Base-by-base conservation (phyloP, 1,140 invertebrate species). In the Conus ventricosus region DNA sequence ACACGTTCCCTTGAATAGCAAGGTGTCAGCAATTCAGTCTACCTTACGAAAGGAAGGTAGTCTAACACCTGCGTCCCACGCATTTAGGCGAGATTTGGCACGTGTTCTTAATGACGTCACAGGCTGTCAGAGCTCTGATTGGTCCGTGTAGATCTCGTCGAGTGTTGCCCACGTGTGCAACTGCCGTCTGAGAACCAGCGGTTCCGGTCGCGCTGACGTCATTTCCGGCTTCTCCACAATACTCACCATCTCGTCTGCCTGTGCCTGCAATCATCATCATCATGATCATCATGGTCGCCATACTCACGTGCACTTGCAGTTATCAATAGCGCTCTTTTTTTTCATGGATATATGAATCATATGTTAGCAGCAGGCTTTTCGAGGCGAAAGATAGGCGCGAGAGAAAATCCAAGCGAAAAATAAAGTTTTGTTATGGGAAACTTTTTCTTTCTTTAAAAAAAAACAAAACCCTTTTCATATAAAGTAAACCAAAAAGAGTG, bases 1-100 rank as follows among this genome's bases (percentile, higher is more conserved):
- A n/a, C n/a, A n/a, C n/a, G n/a, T n/a, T n/a, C n/a, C n/a, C n/a
- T n/a, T n/a, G n/a, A n/a, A n/a, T n/a, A n/a, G n/a, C n/a, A n/a
- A n/a, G n/a, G n/a, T 5, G 10, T 39, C 39, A 4, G 17, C 78
- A 80, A 23, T 10, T 13, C 27, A 11, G 27, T 13, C n/a, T n/a
- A n/a, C 75, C 27, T 57, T 1, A 90, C 60, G n/a, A 90, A 55
- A 0, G 90, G 90, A 57, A 91, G 60, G 51, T 86, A 60, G 25
- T 8, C 20, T 0, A 88, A 7, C 51, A 84, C 25, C 8, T 23
- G 23, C 23, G 7, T 51, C 60, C 57, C 17, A 88, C 71, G 67
- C 60, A 57, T 82, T 55, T 27, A 71, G 51, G 54, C 8, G 87
- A 85, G 53, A 71, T 83, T 25, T 57, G 60, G 53, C 84, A 89